phyloP scores from a whole-genome alignment of 2,797 vertebrate genomes.

The Lemur catta region DNA sequence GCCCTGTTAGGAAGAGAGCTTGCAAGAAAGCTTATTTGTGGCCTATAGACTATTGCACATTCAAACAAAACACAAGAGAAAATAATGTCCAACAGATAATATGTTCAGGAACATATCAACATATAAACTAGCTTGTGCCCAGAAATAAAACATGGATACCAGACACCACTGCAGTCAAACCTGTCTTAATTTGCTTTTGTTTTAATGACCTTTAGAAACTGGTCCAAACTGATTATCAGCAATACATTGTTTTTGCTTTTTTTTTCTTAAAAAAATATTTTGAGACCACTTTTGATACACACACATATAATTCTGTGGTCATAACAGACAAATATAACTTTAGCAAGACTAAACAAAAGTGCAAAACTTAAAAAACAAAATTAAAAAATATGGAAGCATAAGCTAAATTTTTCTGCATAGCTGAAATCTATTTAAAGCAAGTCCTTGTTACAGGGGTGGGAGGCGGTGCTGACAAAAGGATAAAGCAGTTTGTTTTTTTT shows the following conservation, averaged over 20 bases:
- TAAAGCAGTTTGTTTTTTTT: conserved; percentile 83
- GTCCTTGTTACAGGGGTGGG: conserved; percentile 82
- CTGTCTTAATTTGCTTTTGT: conserved; percentile 89
- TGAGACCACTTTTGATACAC: conserved; percentile 90
- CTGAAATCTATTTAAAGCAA: conserved; percentile 97
- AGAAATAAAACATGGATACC: conserved; percentile 86
- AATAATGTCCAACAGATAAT: conserved; percentile 82
- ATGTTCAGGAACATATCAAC: conserved; percentile 85
- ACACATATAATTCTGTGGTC: conserved; percentile 88
- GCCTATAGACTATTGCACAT: conserved; percentile 97
- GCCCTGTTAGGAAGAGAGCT: conserved; percentile 83
- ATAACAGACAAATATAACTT: conserved; percentile 87
- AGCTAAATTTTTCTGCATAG: conserved; percentile 95
- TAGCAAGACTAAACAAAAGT: conserved; percentile 89
- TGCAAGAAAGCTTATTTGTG: conserved; percentile 87
- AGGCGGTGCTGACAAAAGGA: conserved; percentile 85
- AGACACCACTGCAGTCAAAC: conserved; percentile 88
- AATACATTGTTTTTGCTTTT: conserved; percentile 81
- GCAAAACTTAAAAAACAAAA: conserved; percentile 87
- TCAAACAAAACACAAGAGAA: conserved; percentile 90
- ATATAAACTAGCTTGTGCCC: conserved; percentile 88
- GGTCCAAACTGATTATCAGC: conserved; percentile 89
- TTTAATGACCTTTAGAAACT: conserved; percentile 88
- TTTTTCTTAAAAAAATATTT: conserved; percentile 89
- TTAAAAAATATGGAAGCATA: conserved; percentile 90